These are phyloP conservation scores for Lordiphosa collinella DNA, from an alignment of 1,140 invertebrate genomes.

Conservation along the genomic window DNA sequence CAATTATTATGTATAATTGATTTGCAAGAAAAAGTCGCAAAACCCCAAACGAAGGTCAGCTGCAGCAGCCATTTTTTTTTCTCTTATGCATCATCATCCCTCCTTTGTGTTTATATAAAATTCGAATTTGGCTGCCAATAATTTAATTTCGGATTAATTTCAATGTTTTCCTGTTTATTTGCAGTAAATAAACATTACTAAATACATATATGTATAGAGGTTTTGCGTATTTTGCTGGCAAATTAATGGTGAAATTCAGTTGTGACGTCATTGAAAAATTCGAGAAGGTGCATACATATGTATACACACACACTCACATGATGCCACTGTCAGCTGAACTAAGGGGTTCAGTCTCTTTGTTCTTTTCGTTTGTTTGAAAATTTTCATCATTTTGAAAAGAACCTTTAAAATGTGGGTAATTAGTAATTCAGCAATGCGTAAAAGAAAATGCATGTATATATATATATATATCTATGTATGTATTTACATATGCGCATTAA, in stretches of 20 bases:
- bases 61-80: no score
- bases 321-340: slow-evolving; percentile 25
- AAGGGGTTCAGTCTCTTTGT: slow-evolving; percentile 24
- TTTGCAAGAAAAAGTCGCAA: no score
- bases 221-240: slow-evolving; percentile 6
- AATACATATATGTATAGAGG: no score
- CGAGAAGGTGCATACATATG: slow-evolving; percentile 16
- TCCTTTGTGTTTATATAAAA: background rate
- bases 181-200: background rate
- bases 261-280: slow-evolving; percentile 35
- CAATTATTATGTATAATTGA: no score
- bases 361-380: slow-evolving; percentile 11
- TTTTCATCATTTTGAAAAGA: background rate
- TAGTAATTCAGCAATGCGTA: background rate
- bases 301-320: slow-evolving; percentile 4
- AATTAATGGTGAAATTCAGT: slow-evolving; percentile 32
- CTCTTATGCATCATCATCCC: background rate
- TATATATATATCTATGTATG: background rate
- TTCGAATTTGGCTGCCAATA: background rate
- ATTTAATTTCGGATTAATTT: background rate
- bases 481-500: background rate
- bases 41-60: no score
- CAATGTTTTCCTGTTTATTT: background rate
- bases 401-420: background rate
- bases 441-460: slow-evolving; percentile 3